Percentiles rank a stretch among this genome's conserved stretches.
phyloP scores from a whole-genome alignment of 2,113 vertebrate genomes.

The Neopipo cinnamomea region DNA sequence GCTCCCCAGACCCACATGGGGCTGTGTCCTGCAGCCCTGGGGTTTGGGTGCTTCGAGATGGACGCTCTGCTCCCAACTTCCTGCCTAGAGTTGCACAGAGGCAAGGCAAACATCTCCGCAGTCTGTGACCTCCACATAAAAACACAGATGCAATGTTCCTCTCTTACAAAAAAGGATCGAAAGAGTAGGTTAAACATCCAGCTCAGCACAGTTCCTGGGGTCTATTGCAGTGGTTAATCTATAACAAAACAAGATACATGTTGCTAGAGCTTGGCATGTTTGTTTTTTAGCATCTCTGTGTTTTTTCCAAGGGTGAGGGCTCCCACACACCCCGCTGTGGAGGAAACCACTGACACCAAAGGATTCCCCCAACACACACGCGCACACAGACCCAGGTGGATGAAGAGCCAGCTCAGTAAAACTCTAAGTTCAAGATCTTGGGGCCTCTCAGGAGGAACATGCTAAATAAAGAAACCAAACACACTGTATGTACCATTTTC shows the following conservation, averaged over 20 bases:
- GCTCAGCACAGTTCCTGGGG: not conserved
- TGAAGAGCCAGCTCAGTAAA: not conserved
- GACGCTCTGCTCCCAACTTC: fast-evolving
- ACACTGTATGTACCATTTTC: not conserved
- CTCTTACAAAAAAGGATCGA: fast-evolving
- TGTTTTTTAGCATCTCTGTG: not conserved
- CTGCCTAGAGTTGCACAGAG: not conserved
- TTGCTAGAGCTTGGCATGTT: not conserved
- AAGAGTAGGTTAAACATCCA: not conserved
- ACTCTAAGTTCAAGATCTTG: not conserved
- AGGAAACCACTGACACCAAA: not conserved
- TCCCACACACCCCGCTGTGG: fast-evolving
- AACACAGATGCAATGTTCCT: not conserved
- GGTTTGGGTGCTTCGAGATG: not conserved
- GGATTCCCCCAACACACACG: not conserved
- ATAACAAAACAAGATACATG: not conserved
- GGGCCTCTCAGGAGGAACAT: not conserved
- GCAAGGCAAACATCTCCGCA: not conserved
- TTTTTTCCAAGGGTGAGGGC: not conserved
- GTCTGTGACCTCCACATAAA: not conserved
- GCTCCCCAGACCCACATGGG: not conserved
- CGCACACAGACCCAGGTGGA: fast-evolving
- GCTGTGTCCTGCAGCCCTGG: not conserved
- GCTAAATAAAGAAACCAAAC: not conserved
- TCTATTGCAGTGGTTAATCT: not conserved